A percentile compares a stretch with the other conserved stretches of the same genome.
Evolutionary conservation across 2,113 vertebrate genomes (phyloP).

Genomic region (Nannobrachium achirus): DNA sequence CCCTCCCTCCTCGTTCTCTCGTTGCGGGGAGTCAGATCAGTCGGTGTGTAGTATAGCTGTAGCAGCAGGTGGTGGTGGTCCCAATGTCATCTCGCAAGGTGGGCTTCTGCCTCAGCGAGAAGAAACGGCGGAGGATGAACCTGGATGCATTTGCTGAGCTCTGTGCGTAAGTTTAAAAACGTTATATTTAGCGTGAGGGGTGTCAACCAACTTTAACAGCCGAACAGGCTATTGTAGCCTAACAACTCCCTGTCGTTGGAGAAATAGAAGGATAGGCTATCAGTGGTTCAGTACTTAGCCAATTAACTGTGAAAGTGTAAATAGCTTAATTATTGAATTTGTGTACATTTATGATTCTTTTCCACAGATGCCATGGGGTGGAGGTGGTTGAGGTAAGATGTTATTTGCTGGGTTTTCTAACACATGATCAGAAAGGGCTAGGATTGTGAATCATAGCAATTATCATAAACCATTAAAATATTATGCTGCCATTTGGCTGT

Average conservation of each 20-base stretch:
- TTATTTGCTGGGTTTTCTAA: background rate
- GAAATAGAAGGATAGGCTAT: no score
- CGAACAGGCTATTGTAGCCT: no score
- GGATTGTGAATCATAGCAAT: background rate
- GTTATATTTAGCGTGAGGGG: no score
- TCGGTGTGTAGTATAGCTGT: no score
- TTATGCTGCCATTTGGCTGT: background rate
- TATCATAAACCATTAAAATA: background rate
- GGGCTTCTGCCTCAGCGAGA: constrained; percentile 78
- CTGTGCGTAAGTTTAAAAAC: constrained; percentile 79
- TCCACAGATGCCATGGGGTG: constrained; percentile 70
- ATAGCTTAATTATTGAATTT: background rate
- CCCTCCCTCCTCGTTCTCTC: no score
- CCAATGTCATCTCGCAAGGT: constrained; percentile 74
- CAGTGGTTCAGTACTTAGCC: no score
- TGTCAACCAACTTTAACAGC: background rate
- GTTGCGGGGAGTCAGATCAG: no score
- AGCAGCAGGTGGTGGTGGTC: background rate
- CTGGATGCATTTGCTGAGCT: constrained; percentile 71
- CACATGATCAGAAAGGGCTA: background rate
- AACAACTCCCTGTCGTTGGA: no score
- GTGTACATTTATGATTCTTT: background rate
- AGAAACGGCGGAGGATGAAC: constrained; percentile 78
- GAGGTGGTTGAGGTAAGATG: constrained; percentile 77
- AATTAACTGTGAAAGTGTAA: no score